Conservation (phyloP, 2,113 vertebrate genomes). For the Clarias magur region DNA sequence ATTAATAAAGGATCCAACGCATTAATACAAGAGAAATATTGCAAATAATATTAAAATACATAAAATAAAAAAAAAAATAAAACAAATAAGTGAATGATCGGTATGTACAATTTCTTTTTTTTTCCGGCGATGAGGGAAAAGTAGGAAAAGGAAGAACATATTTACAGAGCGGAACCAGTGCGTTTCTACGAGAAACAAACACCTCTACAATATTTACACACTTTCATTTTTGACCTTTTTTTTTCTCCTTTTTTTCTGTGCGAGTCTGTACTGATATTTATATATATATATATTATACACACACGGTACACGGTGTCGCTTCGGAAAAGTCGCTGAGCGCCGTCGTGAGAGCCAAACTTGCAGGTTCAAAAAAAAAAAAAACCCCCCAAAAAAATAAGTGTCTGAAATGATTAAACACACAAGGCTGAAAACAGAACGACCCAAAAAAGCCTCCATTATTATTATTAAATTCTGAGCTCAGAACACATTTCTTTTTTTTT, state of each 20-base stretch:
- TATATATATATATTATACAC: constrained; percentile 49
- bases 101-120: constrained; percentile 79
- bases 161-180: constrained; percentile 79
- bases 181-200: constrained; percentile 84
- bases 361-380: not conserved
- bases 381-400: not conserved
- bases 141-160: constrained; percentile 75
- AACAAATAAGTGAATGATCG: constrained; percentile 71
- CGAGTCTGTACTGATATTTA: constrained; percentile 66
- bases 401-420: not conserved
- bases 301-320: not conserved
- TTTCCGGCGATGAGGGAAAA: constrained; percentile 63
- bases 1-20: constrained; percentile 84
- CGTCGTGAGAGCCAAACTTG: not conserved
- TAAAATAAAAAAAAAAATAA: constrained; percentile 71
- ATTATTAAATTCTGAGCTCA: not conserved
- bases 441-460: not conserved
- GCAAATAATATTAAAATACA: constrained; percentile 84
- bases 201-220: constrained; percentile 82
- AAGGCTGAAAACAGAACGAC: not conserved
- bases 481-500: not conserved
- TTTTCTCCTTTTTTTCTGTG: constrained; percentile 58
- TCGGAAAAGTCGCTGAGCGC: not conserved
- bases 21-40: constrained; percentile 85
- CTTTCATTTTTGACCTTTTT: constrained; percentile 60